phyloP scores from a whole-genome alignment of 2,113 vertebrate genomes.

The Sylvilagus bachmani region DNA sequence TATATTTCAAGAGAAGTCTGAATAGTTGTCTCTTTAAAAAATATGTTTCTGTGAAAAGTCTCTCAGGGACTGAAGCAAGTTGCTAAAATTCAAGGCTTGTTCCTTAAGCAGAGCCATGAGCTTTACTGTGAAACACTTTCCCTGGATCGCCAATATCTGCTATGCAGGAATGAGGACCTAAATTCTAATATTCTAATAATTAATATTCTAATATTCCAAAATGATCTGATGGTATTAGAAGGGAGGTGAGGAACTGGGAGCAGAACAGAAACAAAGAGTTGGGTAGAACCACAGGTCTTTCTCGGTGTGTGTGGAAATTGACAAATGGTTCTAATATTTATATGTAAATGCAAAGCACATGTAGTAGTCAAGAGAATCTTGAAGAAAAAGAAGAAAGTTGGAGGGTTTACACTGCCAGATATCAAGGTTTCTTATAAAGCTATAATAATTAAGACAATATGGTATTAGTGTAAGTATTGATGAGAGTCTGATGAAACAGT shows the following conservation, averaged over 20 bases:
- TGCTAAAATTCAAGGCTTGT: not conserved
- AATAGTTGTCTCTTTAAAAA: not conserved
- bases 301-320: not conserved
- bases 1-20: slow-evolving; percentile 34
- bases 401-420: not conserved
- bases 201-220: not conserved
- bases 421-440: slow-evolving; percentile 22
- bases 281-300: not conserved
- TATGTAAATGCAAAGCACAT: slow-evolving; percentile 31
- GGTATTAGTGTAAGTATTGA: not conserved
- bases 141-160: not conserved
- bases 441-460: not conserved
- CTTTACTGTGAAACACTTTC: not conserved
- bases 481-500: not conserved
- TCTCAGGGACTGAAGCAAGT: slow-evolving; percentile 23
- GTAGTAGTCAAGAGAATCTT: slow-evolving; percentile 24
- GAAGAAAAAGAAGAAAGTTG: slow-evolving; percentile 56
- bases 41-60: slow-evolving; percentile 40
- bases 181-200: too few species aligned
- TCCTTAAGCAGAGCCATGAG: not conserved
- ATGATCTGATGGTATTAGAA: not conserved
- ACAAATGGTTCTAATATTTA: slow-evolving; percentile 28
- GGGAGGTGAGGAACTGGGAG: not conserved
- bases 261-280: not conserved
- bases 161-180: not conserved